Evolutionary conservation across 2,797 vertebrate genomes (phyloP), one percentile per base, ranked within the genome.

Genomic region (Tenualosa thibaudeaui): DNA sequence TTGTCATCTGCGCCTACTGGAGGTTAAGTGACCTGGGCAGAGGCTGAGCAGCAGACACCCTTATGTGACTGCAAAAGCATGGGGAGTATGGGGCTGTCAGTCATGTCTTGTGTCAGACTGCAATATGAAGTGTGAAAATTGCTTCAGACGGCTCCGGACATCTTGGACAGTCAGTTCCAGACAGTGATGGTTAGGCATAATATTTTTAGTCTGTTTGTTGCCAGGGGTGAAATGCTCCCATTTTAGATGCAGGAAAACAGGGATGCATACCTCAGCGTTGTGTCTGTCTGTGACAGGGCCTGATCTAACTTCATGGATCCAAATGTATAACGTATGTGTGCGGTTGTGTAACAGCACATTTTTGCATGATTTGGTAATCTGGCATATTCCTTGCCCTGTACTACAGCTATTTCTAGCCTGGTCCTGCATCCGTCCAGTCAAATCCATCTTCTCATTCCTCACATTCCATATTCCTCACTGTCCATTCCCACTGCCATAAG

Each of bases 41-140:
- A 75, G 81, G 54, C 43, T 62, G n/a, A 83, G 31, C 85, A 3
- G 17, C 68, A 81, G 81, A 82, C 43, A 84, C 65, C 22, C 51
- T 83, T 78, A 86, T 81, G 62, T 82, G 83, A 82, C 40, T 49
- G 43, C 81, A 56, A 8, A 53, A 53, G 49, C 83, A 86, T 31
- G 51, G 75, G 83, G 62, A 85, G 40, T 24, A 5, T 9, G 75
- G 81, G 43, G 40, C 17, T n/a, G 50, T 84, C n/a, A 22, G 60
- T 68, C 71, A 75, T 83, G 65, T 82, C 85, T 56, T 71, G 24
- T 75, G 49, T 56, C 68, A 50, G 53, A 46, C 68, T 49, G 13
- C 15, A 31, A 75, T 10, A 40, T 40, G 31, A 75, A 40, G 68
- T 75, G 68, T 75, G 68, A 75, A 75, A 75, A 75, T 43, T 40